These are phyloP conservation scores for Plectus sambesii DNA, from an alignment of 1,140 invertebrate species.

Conservation along the genomic window DNA sequence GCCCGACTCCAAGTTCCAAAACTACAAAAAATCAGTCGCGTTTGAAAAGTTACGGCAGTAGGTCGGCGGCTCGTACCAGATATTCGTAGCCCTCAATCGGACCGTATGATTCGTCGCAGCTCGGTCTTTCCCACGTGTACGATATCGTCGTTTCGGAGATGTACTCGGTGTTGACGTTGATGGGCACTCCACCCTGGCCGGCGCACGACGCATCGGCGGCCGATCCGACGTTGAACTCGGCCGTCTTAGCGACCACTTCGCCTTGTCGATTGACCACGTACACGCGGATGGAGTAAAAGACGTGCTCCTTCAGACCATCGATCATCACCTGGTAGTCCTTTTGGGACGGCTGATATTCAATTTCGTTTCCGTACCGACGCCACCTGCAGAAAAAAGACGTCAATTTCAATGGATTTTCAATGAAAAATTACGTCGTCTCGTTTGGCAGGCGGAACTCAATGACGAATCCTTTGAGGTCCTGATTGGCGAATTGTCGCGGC, in stretches of 20 bases:
- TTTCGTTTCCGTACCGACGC: neutral
- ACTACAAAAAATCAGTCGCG: conserved; percentile 21
- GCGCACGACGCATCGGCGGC: conserved; percentile 22
- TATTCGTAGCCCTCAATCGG: conserved; percentile 43
- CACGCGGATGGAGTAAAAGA: conserved; percentile 38
- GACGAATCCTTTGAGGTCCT: conserved; percentile 23
- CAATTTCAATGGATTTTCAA: no score
- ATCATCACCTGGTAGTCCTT: no score
- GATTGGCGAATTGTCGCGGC: conserved; percentile 10
- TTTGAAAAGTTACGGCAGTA: no score
- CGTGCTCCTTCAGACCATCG: no score
- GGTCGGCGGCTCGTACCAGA: no score
- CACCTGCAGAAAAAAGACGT: neutral
- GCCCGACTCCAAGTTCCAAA: conserved; percentile 34
- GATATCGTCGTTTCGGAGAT: conserved; percentile 12
- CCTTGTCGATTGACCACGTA: conserved; percentile 29
- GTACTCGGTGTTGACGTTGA: conserved; percentile 19
- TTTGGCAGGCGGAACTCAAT: conserved; percentile 39
- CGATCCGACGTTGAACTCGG: conserved; percentile 28
- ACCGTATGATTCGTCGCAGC: conserved; percentile 30
- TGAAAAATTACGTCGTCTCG: conserved; percentile 35
- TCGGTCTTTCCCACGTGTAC: conserved; percentile 31
- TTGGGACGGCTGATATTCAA: neutral
- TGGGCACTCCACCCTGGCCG: conserved; percentile 28
- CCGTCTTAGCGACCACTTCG: conserved; percentile 33